A percentile compares a stretch with the other conserved stretches of the same genome.
Evolutionary conservation across 2,888 invertebrate species (phyloP).

Genomic region (Cryptus viduatorius): DNA sequence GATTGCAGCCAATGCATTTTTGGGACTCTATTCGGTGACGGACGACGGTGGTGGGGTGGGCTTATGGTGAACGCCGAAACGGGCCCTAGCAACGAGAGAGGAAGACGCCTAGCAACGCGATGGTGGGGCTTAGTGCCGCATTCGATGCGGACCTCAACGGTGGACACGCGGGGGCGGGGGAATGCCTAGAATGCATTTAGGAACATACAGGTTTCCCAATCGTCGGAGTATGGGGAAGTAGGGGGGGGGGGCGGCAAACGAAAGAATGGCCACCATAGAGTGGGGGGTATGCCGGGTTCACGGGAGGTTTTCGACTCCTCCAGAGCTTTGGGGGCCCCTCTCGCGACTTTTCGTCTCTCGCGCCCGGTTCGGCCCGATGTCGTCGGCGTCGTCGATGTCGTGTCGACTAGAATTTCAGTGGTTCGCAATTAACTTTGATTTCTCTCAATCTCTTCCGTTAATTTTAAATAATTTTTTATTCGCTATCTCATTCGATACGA

Average conservation of each 20-base stretch:
- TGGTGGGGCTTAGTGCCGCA: constrained; percentile 52
- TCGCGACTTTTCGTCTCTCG: constrained; percentile 22
- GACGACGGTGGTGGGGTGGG: constrained; percentile 76
- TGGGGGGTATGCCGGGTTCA: constrained; percentile 85
- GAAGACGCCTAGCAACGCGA: constrained; percentile 83
- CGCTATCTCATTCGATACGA: neutral
- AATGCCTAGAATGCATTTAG: constrained; percentile 83
- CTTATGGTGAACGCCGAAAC: constrained; percentile 69
- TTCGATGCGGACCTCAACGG: constrained; percentile 16
- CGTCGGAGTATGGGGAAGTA: neutral
- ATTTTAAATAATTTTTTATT: neutral
- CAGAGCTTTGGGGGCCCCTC: constrained; percentile 42
- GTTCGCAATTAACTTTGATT: constrained; percentile 81
- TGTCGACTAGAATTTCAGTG: constrained; percentile 83
- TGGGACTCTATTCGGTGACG: constrained; percentile 81
- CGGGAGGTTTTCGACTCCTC: constrained; percentile 85
- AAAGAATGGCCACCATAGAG: constrained; percentile 74
- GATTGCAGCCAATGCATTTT: constrained; percentile 79
- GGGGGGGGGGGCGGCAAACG: constrained; percentile 68
- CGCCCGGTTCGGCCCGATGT: constrained; percentile 32
- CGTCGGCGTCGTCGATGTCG: constrained; percentile 69
- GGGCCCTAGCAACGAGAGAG: constrained; percentile 84
- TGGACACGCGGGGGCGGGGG: constrained; percentile 72
- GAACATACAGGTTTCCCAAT: constrained; percentile 75
- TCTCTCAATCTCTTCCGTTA: neutral